Evolutionary conservation across 2,888 invertebrate genomes (phyloP).

Genomic region (Melanchra persicariae): DNA sequence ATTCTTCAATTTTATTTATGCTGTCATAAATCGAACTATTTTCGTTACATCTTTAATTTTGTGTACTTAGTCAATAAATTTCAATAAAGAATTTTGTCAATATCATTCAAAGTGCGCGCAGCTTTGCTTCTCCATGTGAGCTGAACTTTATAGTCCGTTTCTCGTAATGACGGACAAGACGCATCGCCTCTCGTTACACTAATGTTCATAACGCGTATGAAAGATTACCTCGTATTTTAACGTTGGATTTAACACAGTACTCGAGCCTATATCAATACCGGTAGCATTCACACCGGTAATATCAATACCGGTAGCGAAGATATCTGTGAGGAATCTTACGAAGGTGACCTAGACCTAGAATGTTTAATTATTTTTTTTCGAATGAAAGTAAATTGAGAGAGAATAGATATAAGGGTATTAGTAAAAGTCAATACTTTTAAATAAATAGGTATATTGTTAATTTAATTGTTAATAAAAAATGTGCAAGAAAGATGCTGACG

Average conservation of each 20-base stretch:
- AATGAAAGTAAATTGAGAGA: not conserved
- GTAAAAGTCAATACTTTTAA: slow-evolving; percentile 20
- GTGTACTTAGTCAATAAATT: too few species aligned
- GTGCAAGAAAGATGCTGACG: too few species aligned
- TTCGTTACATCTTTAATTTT: too few species aligned
- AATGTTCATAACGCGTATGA: slow-evolving; percentile 44
- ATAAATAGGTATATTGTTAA: not conserved
- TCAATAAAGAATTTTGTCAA: too few species aligned
- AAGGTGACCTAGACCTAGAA: too few species aligned
- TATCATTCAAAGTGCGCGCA: too few species aligned
- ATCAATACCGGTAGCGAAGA: slow-evolving; percentile 30
- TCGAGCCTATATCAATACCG: slow-evolving; percentile 21
- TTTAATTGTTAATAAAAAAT: not conserved
- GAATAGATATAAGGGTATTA: not conserved
- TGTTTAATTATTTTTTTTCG: not conserved
- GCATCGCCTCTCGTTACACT: slow-evolving; percentile 41
- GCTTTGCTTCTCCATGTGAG: not conserved
- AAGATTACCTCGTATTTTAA: slow-evolving; percentile 24
- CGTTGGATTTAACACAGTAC: slow-evolving; percentile 11
- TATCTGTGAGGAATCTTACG: slow-evolving; percentile 5
- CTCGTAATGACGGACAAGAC: slow-evolving; percentile 39
- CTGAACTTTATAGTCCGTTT: slow-evolving; percentile 4
- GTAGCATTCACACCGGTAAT: slow-evolving; percentile 37
- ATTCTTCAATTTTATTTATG: too few species aligned
- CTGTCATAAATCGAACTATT: too few species aligned